Conservation (phyloP, 2,888 invertebrate species). For the Eilema griseolum region DNA sequence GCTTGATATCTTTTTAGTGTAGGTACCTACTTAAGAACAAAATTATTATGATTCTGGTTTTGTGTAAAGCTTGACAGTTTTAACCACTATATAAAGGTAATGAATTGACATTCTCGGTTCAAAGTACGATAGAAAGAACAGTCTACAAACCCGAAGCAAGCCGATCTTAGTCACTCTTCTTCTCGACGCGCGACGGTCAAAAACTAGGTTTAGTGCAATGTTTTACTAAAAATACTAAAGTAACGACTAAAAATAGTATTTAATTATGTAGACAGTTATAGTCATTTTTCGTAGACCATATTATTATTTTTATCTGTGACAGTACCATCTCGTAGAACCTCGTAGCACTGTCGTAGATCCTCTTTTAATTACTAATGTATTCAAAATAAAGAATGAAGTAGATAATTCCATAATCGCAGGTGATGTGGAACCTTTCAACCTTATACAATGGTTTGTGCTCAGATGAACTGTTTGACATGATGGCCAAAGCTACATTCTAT, state of each 20-base stretch:
- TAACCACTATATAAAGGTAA: neutral
- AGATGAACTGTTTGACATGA: too few species aligned
- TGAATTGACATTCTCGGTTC: neutral
- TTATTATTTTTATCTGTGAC: neutral
- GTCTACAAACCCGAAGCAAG: neutral
- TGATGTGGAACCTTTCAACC: too few species aligned
- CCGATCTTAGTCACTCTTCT: neutral
- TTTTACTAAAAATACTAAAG: neutral
- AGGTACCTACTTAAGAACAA: neutral
- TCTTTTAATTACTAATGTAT: conserved; percentile 20
- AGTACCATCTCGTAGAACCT: conserved; percentile 33
- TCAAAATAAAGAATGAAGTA: neutral
- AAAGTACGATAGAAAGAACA: neutral
- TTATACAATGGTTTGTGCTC: too few species aligned
- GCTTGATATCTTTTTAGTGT: neutral
- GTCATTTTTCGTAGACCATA: conserved; percentile 1
- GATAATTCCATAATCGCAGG: too few species aligned
- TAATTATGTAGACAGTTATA: neutral
- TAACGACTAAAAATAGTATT: neutral
- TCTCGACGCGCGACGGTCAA: neutral
- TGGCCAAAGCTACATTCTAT: too few species aligned
- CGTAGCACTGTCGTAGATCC: conserved; percentile 45
- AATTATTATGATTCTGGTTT: neutral
- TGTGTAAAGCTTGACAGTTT: neutral
- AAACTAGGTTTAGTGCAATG: neutral